Evolutionary conservation across 2,888 invertebrate species (phyloP).

Genomic region (Aromia moschata): DNA sequence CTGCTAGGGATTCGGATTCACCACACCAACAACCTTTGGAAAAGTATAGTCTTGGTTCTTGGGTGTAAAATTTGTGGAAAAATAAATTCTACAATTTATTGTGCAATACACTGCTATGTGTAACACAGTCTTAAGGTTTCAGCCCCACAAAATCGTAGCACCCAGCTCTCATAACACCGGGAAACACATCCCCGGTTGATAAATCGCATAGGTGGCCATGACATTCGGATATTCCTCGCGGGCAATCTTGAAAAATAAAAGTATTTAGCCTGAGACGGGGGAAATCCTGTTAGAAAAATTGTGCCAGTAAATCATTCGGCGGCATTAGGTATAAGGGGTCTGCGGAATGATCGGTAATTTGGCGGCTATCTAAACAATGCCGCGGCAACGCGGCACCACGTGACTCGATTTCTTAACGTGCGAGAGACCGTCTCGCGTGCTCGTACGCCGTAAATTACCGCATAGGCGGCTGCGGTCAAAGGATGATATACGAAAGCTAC

Average conservation of each 20-base stretch:
- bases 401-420: conserved; percentile 41
- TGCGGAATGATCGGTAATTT: conserved; percentile 43
- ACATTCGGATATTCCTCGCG: conserved; percentile 15
- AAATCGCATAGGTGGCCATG: conserved; percentile 14
- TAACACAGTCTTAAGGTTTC: too few species aligned
- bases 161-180: not conserved
- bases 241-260: conserved; percentile 23
- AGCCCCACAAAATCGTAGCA: too few species aligned
- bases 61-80: too few species aligned
- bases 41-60: too few species aligned
- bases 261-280: conserved; percentile 25
- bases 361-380: conserved; percentile 41
- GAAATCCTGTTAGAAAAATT: conserved; percentile 38
- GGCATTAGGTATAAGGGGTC: conserved; percentile 31
- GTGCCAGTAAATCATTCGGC: conserved; percentile 35
- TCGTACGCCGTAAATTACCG: conserved; percentile 40
- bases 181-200: conserved; percentile 2
- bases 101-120: too few species aligned
- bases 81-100: too few species aligned
- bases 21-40: too few species aligned
- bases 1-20: too few species aligned
- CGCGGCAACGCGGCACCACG: conserved; percentile 34
- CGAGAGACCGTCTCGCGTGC: conserved; percentile 43
- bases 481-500: conserved; percentile 37
- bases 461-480: conserved; percentile 25